Conservation (phyloP, 53 echinoderm and acorn worm species). For the Temnopleurus reevesii region DNA sequence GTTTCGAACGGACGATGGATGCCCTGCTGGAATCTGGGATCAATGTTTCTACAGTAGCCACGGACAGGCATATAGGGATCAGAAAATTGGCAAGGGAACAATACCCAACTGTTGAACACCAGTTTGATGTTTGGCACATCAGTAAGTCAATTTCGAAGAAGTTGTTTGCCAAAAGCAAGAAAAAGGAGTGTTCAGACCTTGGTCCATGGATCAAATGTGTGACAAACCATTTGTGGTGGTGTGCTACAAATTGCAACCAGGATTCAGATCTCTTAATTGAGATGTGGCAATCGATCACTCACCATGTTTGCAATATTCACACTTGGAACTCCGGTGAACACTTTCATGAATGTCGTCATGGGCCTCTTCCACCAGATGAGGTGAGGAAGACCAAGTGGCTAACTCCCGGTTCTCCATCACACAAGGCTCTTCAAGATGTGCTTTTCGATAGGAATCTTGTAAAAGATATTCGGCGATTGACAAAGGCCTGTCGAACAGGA, state of each 20-base stretch:
- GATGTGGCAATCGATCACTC: slow-evolving; percentile 59
- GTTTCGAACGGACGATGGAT: slow-evolving; percentile 31
- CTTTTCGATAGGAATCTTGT: slow-evolving; percentile 40
- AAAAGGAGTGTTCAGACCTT: slow-evolving; percentile 25
- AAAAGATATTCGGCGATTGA: slow-evolving; percentile 13
- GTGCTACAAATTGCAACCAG: slow-evolving; percentile 29
- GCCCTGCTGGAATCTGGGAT: neutral
- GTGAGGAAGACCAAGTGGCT: slow-evolving; percentile 19
- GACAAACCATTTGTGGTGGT: slow-evolving; percentile 60
- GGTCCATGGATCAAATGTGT: slow-evolving; percentile 32
- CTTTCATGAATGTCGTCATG: slow-evolving; percentile 29
- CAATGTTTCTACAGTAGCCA: slow-evolving; percentile 38
- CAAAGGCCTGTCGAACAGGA: slow-evolving; percentile 44
- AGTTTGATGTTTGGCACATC: slow-evolving; percentile 64
- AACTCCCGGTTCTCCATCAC: slow-evolving; percentile 40
- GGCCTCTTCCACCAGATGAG: neutral
- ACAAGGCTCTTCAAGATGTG: slow-evolving; percentile 42
- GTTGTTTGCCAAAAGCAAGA: slow-evolving; percentile 46
- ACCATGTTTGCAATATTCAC: slow-evolving; percentile 58
- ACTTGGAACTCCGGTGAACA: slow-evolving; percentile 36
- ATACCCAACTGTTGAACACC: slow-evolving; percentile 29
- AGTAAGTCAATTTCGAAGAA: slow-evolving; percentile 46
- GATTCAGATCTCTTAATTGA: slow-evolving; percentile 39
- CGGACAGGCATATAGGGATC: slow-evolving; percentile 55
- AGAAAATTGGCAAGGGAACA: slow-evolving; percentile 21